phyloP scores from a whole-genome alignment of 2,797 vertebrate genomes.

The Perdix hodgsoniae region DNA sequence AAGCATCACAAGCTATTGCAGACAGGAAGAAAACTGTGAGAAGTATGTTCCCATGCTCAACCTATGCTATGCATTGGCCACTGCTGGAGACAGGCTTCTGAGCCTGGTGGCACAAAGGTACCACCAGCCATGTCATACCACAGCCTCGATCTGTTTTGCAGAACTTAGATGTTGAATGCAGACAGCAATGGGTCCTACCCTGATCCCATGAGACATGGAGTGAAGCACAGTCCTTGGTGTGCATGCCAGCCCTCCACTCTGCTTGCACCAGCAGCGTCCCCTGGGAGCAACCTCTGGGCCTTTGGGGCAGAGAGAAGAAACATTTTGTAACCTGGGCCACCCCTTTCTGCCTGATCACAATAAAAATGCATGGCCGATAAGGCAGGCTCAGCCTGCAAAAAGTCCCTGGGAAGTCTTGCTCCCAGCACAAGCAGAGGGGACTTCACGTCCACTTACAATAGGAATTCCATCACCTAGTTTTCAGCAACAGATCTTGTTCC shows the following conservation, averaged over 20 bases:
- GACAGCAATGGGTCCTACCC: neutral
- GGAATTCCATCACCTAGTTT: neutral
- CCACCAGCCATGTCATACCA: neutral
- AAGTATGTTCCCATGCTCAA: neutral
- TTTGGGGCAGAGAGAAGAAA: neutral
- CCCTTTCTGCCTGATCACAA: neutral
- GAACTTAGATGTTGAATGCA: neutral
- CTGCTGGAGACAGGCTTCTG: neutral
- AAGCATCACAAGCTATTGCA: neutral
- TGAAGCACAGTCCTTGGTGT: neutral
- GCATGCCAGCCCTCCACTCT: neutral
- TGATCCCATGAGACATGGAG: neutral
- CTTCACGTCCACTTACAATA: neutral
- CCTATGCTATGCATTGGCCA: neutral
- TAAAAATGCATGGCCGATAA: neutral
- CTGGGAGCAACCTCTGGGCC: neutral
- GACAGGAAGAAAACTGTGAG: neutral
- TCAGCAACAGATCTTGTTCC: neutral
- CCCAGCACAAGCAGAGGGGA: neutral
- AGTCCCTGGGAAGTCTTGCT: neutral
- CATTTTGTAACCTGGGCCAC: neutral
- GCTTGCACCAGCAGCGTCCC: neutral
- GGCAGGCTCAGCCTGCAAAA: neutral
- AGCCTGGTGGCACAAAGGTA: neutral
- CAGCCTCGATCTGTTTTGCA: neutral